A percentile compares a stretch with the other conserved stretches of the same genome.
Conservation (phyloP, 1,140 invertebrate species). For the Trachelipus rathkii region DNA sequence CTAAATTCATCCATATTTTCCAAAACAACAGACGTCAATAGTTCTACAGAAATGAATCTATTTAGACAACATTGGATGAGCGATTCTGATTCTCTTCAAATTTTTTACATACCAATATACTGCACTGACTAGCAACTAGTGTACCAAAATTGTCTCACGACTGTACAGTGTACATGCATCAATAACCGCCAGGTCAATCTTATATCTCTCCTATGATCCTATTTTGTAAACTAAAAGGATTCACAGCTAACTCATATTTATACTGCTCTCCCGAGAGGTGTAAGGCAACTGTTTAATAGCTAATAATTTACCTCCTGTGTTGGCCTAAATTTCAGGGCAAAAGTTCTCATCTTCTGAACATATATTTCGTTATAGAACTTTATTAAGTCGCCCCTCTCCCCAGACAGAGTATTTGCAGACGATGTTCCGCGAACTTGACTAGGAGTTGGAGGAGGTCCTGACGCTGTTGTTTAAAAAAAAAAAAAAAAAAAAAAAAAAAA, state of each 20-base stretch:
- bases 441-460: neutral
- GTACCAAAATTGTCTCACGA: too few species aligned
- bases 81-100: too few species aligned
- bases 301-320: constrained; percentile 31
- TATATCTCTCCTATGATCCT: neutral
- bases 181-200: neutral
- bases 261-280: neutral
- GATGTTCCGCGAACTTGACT: neutral
- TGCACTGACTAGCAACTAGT: too few species aligned
- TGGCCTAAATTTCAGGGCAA: constrained; percentile 66
- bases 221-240: neutral
- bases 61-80: too few species aligned
- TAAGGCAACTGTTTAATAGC: constrained; percentile 17
- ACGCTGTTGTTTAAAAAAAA: too few species aligned
- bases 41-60: too few species aligned
- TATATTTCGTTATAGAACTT: constrained; percentile 78
- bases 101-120: too few species aligned
- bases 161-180: too few species aligned
- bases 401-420: constrained; percentile 58
- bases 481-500: too few species aligned
- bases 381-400: constrained; percentile 77
- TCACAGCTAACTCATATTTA: neutral
- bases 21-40: too few species aligned
- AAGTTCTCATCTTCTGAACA: constrained; percentile 62
- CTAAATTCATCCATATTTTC: too few species aligned